These are phyloP conservation scores for Ctenoplectra terminalis DNA, from an alignment of 1,140 invertebrate species.

Conservation along the genomic window DNA sequence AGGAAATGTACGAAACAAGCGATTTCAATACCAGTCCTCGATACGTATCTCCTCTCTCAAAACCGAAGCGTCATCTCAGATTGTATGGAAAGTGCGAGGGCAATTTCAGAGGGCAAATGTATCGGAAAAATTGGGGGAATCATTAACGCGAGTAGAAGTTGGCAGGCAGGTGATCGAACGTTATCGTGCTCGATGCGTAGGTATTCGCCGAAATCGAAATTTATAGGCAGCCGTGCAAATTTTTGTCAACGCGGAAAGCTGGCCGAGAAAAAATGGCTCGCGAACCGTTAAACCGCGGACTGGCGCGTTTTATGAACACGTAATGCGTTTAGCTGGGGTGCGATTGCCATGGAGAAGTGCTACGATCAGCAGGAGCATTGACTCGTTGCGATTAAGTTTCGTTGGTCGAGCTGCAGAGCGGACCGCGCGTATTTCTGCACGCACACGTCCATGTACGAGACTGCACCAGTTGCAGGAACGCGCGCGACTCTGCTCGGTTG, in stretches of 20 bases:
- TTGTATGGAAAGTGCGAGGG: no score
- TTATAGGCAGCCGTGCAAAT: not conserved
- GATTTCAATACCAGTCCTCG: conserved; percentile 38
- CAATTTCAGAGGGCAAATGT: no score
- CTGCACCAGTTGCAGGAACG: not conserved
- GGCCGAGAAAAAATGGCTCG: conserved; percentile 7
- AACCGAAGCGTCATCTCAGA: no score
- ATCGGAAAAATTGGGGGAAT: not conserved
- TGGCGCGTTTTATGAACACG: conserved; percentile 19
- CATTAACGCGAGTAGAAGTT: not conserved
- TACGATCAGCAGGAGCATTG: conserved; percentile 38
- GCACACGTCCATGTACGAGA: no score
- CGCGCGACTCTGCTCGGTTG: no score
- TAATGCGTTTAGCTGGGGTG: conserved; percentile 20
- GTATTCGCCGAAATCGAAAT: not conserved
- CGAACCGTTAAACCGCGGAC: conserved; percentile 5
- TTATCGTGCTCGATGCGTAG: not conserved
- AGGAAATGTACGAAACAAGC: conserved; percentile 29
- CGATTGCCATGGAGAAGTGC: conserved; percentile 39
- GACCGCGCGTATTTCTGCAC: no score
- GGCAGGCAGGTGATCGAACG: no score
- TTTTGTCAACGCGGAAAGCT: not conserved
- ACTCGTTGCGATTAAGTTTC: conserved; percentile 38
- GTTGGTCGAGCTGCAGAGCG: no score
- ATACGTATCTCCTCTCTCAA: no score